Base-by-base conservation (phyloP, 1,140 invertebrate genomes). In the Euborellia annulipes region DNA sequence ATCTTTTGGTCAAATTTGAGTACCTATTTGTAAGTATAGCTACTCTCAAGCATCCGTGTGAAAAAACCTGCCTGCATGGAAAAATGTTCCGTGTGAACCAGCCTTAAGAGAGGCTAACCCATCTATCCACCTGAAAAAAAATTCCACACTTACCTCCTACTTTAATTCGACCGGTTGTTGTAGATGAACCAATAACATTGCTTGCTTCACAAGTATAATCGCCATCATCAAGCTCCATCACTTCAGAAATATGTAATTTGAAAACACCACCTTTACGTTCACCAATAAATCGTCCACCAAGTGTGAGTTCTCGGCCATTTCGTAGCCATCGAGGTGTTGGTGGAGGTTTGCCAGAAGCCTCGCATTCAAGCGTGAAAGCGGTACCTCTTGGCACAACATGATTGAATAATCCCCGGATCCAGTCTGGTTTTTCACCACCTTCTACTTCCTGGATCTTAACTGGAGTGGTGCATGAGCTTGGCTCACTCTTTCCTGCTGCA, bases 151-250 rank as follows among this genome's bases (percentile, higher is more conserved):
- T 63, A 82, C 79, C 75, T 62, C 87, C 87, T 51, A 98, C 89
- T 66, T 85, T 89, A 1, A 98, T 66, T 49, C 82, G 75, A 20
- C 82, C 81, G 9, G 82, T 84, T 38, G 85, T 90, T 39, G 81
- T 80, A 1, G 88, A 86, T 52, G 82, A 79, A 36, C 96, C 96
- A 21, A 95, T 74, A 11, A 81, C 73, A 66, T 98, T 99, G 51
- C 78, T 78, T 13, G 95, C 84, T 59, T 97, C 91, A 60, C 94
- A 98, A 1, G 85, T 91, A 62, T 95, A 98, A 58, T 97, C 89
- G 16, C 92, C 94, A 49, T 90, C 86, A 60, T 98, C 95, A 7
- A 81, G 78, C 43, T 92, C 83, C 54, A 80, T 73, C n/a, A 94
- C 76, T 56, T 97, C 92, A 36, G 73, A 74, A 54, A 98, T 85